A percentile compares a stretch with the other conserved stretches of the same genome.
These are phyloP conservation scores for Aldrovandia affinis DNA, from an alignment of 2,797 vertebrate genomes.

Conservation along the genomic window DNA sequence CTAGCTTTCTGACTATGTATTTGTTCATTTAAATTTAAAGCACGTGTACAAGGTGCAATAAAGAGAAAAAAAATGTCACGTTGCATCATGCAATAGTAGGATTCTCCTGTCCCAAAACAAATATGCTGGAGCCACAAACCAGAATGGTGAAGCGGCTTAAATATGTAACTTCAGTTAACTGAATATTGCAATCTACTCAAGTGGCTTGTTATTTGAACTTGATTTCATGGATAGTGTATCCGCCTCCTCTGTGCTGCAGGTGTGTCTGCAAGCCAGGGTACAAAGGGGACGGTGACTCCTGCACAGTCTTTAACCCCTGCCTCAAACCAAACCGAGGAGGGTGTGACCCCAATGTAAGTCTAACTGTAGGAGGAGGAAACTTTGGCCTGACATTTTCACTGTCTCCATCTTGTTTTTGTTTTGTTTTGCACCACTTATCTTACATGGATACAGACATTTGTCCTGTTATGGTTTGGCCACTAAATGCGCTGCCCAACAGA, in stretches of 20 bases:
- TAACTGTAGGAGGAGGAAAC: background rate
- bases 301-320: slow-evolving; percentile 79
- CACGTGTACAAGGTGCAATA: background rate
- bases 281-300: slow-evolving; percentile 88
- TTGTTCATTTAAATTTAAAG: background rate
- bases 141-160: too few relatives aligned
- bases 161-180: background rate
- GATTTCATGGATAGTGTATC: background rate
- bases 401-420: background rate
- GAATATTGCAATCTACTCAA: background rate
- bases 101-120: too few relatives aligned
- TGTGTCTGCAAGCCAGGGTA: slow-evolving; percentile 87
- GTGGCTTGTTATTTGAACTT: background rate
- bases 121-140: too few relatives aligned
- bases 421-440: too few relatives aligned
- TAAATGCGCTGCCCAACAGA: background rate
- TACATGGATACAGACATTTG: background rate
- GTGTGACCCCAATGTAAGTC: slow-evolving; percentile 86
- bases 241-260: slow-evolving; percentile 62
- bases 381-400: too few relatives aligned
- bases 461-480: background rate
- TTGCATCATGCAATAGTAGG: background rate
- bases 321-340: slow-evolving; percentile 74
- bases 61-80: background rate
- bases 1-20: background rate